Conservation (phyloP, 2,888 invertebrate genomes). For the Sesia apiformis region DNA sequence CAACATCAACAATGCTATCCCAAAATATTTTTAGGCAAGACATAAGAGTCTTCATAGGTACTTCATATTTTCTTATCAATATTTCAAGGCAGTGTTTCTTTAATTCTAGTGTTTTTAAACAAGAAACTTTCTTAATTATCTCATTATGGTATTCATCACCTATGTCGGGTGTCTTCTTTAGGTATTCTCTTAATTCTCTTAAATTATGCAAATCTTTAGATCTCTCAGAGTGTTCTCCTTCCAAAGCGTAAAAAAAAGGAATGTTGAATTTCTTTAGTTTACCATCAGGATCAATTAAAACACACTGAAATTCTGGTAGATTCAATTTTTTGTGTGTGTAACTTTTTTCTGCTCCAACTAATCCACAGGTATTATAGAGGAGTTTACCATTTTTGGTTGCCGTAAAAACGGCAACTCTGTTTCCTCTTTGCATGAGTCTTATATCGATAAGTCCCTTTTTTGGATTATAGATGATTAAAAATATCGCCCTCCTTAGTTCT, state of each 20-base stretch:
- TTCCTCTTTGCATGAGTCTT: conserved; percentile 92
- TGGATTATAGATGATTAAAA: conserved; percentile 94
- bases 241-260: conserved; percentile 93
- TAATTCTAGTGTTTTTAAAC: conserved; percentile 82
- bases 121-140: conserved; percentile 71
- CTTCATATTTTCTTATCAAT: conserved; percentile 77
- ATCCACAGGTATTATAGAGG: conserved; percentile 85
- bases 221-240: conserved; percentile 89
- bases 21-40: conserved; percentile 64
- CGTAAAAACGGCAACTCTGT: conserved; percentile 91
- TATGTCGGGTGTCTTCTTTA: conserved; percentile 73
- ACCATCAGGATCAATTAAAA: conserved; percentile 89
- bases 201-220: conserved; percentile 91
- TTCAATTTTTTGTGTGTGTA: conserved; percentile 73
- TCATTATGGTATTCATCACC: conserved; percentile 67
- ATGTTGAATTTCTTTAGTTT: conserved; percentile 87
- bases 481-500: conserved; percentile 79
- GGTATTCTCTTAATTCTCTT: conserved; percentile 80
- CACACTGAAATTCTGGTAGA: conserved; percentile 79
- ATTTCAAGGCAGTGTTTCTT: conserved; percentile 82
- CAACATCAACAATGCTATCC: conserved; percentile 32
- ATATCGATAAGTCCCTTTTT: conserved; percentile 94
- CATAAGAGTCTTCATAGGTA: conserved; percentile 76
- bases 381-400: conserved; percentile 89
- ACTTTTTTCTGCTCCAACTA: conserved; percentile 80